Base-by-base conservation (phyloP, 23 tunicate species). In the Oikopleura dioica region DNA sequence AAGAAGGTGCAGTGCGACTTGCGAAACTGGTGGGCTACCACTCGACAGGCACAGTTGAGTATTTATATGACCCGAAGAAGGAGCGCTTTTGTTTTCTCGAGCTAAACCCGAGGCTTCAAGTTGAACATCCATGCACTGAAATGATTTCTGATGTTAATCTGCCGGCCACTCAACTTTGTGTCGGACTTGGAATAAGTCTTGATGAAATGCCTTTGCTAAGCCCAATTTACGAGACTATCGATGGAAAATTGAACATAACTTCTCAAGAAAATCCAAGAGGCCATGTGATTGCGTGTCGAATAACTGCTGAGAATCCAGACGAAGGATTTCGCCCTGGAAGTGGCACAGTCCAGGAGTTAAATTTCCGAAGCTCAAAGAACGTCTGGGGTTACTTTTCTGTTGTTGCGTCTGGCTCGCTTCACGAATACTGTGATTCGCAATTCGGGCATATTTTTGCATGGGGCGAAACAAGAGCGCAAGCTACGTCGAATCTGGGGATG, bases 51-150 rank as follows among this genome's bases (percentile, higher is more conserved):
- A 91, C 97, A 0, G 97, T 91, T 51, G 97, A 91, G 78, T 91
- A 91, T 78, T 37, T 91, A 31, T 91, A 85, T 55, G 77, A 86
- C 78, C 92, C 85, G 51, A 80, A 86, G 69, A 87, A 85, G 37
- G 80, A 69, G 32, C 82, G 82, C 38, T 68, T 69, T 68, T 44
- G 55, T 21, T 91, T 83, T 51, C 76, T 91, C 59, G 97, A 91
- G 67, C 82, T 91, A n/a, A 91, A 91, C 38, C 97, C 97, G 38
- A 63, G 97, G 44, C 84, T 91, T 31, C 97, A 91, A 21, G 97
- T 91, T 68, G 97, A 91, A 51, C 97, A 91, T 82, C 97, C 97
- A n/a, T 91, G 97, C 82, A 91, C 97, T 1, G 97, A 91, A 75
- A 91, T 91, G 97, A 68, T 91, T 31, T 89, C 97, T 16, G 94